Evolutionary conservation across 2,797 vertebrate species (phyloP), one percentile per base, ranked within the genome.

Genomic region (Gouania willdenowi): DNA sequence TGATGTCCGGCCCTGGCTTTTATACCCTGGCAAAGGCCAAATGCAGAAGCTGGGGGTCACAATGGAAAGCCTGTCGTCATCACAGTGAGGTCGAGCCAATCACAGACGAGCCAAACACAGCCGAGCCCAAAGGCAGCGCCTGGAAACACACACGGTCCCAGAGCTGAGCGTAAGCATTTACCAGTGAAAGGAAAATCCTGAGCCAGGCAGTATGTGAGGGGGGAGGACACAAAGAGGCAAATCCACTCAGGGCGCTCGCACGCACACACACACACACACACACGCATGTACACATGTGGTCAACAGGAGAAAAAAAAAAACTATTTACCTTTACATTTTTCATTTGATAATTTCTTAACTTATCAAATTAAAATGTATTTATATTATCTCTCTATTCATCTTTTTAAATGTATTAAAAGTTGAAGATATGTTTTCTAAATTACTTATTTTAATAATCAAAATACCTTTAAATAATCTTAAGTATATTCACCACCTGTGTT

Each of bases 11-110:
- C 56, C 75, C 62, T 30, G 64, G 60, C 78, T 90, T 95, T 94
- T 97, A 97, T 97, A 95, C 89, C 63, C 92, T 94, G 92, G 93
- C 91, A 93, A 91, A 86, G 85, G 79, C 82, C 83, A 67, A 80
- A 73, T 71, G 66, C 69, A 6, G 71, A 74, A 69, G 77, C 77
- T 78, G 50, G 38, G 47, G 3, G 22, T n/a, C 79, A 97, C 90
- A 95, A 93, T 87, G 83, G 82, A 91, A 93, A 71, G 65, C 86
- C 86, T 66, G 75, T 70, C 85, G 88, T 97, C 93, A 96, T 90
- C 91, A 91, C 41, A 70, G 85, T 88, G 45, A 75, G 68, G 43
- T 46, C 15, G 45, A 25, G 60, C 76, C 83, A 87, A 88, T 86
- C 82, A 85, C 86, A 77, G 38, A 36, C 41, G 67, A 81, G 84